Conservation (phyloP, 2,888 invertebrate genomes). For the Cylindroiulus punctatus region DNA sequence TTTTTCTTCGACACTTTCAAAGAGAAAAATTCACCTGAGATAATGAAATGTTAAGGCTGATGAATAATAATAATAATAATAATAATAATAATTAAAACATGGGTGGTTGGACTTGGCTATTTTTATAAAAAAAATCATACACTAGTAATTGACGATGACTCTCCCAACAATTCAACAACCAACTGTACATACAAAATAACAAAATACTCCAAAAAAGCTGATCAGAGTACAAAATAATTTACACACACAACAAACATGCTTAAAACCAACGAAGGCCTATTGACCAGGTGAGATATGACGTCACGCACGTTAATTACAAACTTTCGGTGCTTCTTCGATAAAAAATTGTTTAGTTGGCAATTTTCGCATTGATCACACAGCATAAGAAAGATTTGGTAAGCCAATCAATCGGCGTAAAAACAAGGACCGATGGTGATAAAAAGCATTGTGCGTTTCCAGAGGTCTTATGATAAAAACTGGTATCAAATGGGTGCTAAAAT, state of each 20-base stretch:
- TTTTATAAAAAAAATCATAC: constrained; percentile 31
- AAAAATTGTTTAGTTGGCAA: not conserved
- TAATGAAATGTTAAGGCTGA: constrained; percentile 40
- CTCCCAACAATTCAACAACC: constrained; percentile 52
- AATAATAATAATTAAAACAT: constrained; percentile 39
- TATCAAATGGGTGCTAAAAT: not conserved
- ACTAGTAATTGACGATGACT: constrained; percentile 37
- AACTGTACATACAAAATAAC: constrained; percentile 47
- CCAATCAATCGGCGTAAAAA: not conserved
- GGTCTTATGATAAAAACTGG: not conserved
- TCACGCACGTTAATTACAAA: not conserved
- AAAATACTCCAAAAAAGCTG: constrained; percentile 22
- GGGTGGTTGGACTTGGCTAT: constrained; percentile 27
- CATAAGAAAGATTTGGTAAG: not conserved
- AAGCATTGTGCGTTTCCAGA: not conserved
- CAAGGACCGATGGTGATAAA: not conserved
- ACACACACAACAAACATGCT: constrained; percentile 52
- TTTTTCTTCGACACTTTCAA: not conserved
- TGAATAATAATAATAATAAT: constrained; percentile 49
- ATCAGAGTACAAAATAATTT: constrained; percentile 47
- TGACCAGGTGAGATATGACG: constrained; percentile 28
- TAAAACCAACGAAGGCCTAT: constrained; percentile 26
- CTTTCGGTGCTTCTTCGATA: not conserved
- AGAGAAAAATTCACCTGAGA: constrained; percentile 49
- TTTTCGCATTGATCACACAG: no score